A percentile compares a stretch with the other conserved stretches of the same genome.
Evolutionary conservation across 2,888 invertebrate genomes (phyloP).

Genomic region (Aphelenchoides bicaudatus): DNA sequence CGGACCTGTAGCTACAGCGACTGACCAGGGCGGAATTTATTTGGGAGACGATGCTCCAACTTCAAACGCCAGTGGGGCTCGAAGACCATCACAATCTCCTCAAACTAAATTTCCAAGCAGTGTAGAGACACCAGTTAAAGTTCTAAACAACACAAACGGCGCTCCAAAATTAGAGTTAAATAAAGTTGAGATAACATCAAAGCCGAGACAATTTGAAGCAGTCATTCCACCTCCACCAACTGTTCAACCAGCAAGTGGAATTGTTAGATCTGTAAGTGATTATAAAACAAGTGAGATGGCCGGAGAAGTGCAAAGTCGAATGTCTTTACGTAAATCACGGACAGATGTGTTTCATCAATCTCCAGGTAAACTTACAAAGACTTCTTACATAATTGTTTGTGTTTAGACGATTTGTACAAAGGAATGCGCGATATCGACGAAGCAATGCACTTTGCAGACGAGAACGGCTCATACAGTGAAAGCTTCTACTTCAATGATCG

Average conservation of each 20-base stretch:
- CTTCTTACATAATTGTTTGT: constrained; percentile 10
- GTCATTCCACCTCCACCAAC: constrained; percentile 1
- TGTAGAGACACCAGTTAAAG: constrained; percentile 8
- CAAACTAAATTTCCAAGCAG: constrained; percentile 12
- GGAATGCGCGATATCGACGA: constrained; percentile 49
- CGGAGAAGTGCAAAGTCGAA: constrained; percentile 30
- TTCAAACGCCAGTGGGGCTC: not conserved
- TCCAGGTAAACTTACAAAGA: constrained; percentile 6
- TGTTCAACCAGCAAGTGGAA: constrained; percentile 36
- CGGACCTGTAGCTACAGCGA: constrained; percentile 31
- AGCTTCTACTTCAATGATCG: constrained; percentile 36
- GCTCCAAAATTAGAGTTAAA: too few relatives aligned
- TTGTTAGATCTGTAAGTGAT: constrained; percentile 60
- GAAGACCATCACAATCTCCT: constrained; percentile 33
- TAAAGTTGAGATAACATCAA: too few relatives aligned
- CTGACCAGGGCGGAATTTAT: constrained; percentile 50
- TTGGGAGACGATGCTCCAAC: constrained; percentile 40
- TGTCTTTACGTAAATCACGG: constrained; percentile 42
- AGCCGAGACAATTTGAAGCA: not conserved
- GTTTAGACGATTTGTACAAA: constrained; percentile 42
- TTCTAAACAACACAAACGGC: not conserved
- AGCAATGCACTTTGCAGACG: constrained; percentile 49
- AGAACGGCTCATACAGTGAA: constrained; percentile 30
- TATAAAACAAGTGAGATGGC: constrained; percentile 45
- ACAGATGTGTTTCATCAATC: constrained; percentile 44